Evolutionary conservation across 2,797 vertebrate genomes (phyloP).

Genomic region (Typhlichthys subterraneus): DNA sequence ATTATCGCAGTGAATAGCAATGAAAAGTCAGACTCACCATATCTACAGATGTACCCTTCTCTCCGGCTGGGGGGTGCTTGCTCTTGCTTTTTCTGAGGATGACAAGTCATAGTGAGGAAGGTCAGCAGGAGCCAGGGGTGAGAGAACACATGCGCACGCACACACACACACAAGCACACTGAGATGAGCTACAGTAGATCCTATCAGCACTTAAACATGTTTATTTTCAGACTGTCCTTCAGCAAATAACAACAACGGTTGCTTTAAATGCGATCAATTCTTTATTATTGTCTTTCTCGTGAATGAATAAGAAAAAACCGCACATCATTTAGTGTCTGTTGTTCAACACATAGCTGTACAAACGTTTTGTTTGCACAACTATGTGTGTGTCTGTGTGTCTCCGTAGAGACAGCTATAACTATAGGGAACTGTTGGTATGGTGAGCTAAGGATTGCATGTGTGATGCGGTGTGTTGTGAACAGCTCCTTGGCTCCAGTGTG

Average conservation of each 20-base stretch:
- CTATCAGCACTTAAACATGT: constrained; percentile 44
- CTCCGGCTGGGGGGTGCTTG: constrained; percentile 76
- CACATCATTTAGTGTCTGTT: too few relatives aligned
- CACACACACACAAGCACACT: constrained; percentile 27
- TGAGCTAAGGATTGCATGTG: constrained; percentile 30
- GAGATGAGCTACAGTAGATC: constrained; percentile 50
- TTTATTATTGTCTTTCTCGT: constrained; percentile 5
- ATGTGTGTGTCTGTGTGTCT: constrained; percentile 12
- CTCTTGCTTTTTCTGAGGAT: constrained; percentile 77
- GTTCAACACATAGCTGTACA: too few relatives aligned
- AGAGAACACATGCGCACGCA: constrained; percentile 32
- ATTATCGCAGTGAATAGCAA: constrained; percentile 8
- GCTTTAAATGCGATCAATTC: neutral
- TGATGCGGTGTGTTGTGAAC: constrained; percentile 28
- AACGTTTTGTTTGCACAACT: neutral
- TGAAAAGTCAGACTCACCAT: constrained; percentile 67
- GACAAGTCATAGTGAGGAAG: constrained; percentile 56
- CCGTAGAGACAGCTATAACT: constrained; percentile 49
- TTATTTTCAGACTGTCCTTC: constrained; percentile 42
- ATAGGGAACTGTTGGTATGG: constrained; percentile 64
- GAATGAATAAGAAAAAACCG: too few relatives aligned
- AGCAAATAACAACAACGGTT: constrained; percentile 4
- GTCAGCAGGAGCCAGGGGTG: constrained; percentile 55
- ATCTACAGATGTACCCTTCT: constrained; percentile 76
- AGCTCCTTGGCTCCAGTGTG: constrained; percentile 43